phyloP scores from a whole-genome alignment of 2,888 invertebrate genomes.

The Vannuccia rotundouncinata region DNA sequence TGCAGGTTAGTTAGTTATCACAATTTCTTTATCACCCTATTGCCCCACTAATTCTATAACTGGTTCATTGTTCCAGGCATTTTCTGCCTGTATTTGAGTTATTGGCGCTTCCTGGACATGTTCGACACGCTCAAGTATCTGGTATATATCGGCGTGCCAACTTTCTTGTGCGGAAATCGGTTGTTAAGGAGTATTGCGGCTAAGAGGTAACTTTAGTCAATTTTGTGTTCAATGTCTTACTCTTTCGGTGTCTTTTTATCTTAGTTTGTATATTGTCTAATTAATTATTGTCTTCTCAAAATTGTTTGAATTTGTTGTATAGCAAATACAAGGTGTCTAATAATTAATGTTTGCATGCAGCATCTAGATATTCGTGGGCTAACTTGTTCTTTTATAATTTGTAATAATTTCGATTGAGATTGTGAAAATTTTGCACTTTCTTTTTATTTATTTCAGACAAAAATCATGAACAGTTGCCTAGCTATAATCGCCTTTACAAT shows the following conservation, averaged over 20 bases:
- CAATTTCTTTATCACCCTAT: slow-evolving; percentile 17
- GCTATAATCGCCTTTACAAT: not conserved
- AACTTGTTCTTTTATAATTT: no score
- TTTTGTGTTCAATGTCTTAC: not conserved
- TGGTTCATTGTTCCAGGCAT: slow-evolving; percentile 65
- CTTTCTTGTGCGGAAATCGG: slow-evolving; percentile 86
- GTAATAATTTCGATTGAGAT: not conserved
- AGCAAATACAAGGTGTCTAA: no score
- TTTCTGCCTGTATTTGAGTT: slow-evolving; percentile 75
- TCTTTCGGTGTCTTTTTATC: not conserved
- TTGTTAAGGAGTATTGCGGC: slow-evolving; percentile 74
- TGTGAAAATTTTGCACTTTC: not conserved
- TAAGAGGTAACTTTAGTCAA: slow-evolving; percentile 40
- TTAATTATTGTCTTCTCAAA: no score
- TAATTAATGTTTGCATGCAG: no score
- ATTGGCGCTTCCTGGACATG: slow-evolving; percentile 91
- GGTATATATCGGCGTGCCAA: slow-evolving; percentile 73
- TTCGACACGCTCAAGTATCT: slow-evolving; percentile 86
- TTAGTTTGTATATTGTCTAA: not conserved
- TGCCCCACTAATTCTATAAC: no score
- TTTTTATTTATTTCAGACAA: slow-evolving; percentile 18
- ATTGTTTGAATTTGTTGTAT: no score
- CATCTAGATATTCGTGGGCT: no score
- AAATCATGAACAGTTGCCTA: not conserved
- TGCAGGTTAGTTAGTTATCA: slow-evolving; percentile 62